Evolutionary conservation across 2,888 invertebrate species (phyloP).

Genomic region (Cinara cedri): DNA sequence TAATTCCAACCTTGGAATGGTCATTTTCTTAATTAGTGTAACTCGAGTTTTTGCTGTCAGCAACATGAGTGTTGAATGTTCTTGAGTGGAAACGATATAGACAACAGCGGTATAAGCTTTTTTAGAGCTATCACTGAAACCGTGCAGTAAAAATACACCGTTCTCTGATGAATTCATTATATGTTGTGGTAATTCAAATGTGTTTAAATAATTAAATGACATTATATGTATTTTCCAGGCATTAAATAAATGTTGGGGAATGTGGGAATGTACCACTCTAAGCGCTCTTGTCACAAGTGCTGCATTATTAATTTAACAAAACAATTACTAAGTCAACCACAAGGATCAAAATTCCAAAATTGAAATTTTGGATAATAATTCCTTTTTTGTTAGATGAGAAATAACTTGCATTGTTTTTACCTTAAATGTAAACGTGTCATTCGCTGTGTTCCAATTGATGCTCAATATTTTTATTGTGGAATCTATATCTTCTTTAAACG

Average conservation of each 20-base stretch:
- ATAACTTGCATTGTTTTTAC: not conserved
- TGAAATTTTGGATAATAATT: not conserved
- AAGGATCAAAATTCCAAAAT: not conserved
- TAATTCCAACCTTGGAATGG: not conserved
- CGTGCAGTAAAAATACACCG: not conserved
- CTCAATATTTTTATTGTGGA: constrained; percentile 57
- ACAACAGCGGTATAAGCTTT: constrained; percentile 5
- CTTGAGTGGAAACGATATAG: not conserved
- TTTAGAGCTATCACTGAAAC: not conserved
- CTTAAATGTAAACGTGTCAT: constrained; percentile 56
- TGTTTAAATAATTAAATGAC: not conserved
- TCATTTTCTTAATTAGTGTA: not conserved
- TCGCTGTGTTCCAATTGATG: constrained; percentile 57
- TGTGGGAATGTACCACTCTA: not conserved
- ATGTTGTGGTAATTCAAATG: not conserved
- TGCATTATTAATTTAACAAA: not conserved
- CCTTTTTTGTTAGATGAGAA: not conserved
- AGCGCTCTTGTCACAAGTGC: not conserved
- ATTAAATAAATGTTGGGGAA: not conserved
- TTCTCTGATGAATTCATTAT: not conserved
- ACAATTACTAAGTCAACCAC: not conserved
- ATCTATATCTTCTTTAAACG: not conserved
- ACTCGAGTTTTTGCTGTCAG: not conserved
- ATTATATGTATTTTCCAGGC: not conserved
- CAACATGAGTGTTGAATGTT: not conserved